A percentile compares a stretch with the other conserved stretches of the same genome.
Evolutionary conservation across 2,113 vertebrate genomes (phyloP).

Genomic region (Sander vitreus): DNA sequence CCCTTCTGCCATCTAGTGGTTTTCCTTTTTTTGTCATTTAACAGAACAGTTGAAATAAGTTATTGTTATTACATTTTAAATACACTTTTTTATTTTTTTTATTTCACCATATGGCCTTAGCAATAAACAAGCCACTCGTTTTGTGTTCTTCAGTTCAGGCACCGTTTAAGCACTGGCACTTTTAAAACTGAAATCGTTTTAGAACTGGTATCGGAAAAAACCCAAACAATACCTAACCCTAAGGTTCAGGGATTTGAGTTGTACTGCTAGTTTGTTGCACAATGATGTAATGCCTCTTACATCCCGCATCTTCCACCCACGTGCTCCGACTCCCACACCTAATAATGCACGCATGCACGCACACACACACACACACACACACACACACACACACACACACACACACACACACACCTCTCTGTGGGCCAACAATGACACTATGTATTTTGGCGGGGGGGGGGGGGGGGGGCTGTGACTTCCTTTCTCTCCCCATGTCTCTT

Average conservation of each 20-base stretch:
- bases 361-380: not conserved
- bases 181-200: too few species aligned
- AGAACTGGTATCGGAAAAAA: too few species aligned
- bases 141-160: too few species aligned
- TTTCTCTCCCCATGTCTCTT: constrained; percentile 42
- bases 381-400: not conserved
- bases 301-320: not conserved
- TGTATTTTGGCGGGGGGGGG: constrained; percentile 20
- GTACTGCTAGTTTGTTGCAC: not conserved
- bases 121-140: too few species aligned
- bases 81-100: too few species aligned
- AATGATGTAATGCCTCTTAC: not conserved
- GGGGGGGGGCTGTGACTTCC: constrained; percentile 40
- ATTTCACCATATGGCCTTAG: too few species aligned
- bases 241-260: not conserved
- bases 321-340: not conserved
- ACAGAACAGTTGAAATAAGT: too few species aligned
- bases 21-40: too few species aligned
- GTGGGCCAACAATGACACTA: constrained; percentile 9
- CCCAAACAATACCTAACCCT: too few species aligned
- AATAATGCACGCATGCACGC: not conserved
- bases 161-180: too few species aligned
- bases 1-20: too few species aligned
- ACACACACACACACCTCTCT: not conserved
- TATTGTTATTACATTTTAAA: too few species aligned